A percentile compares a stretch with the other conserved stretches of the same genome.
phyloP scores from a whole-genome alignment of 2,888 invertebrate species.

The Pyrochroa serraticornis region DNA sequence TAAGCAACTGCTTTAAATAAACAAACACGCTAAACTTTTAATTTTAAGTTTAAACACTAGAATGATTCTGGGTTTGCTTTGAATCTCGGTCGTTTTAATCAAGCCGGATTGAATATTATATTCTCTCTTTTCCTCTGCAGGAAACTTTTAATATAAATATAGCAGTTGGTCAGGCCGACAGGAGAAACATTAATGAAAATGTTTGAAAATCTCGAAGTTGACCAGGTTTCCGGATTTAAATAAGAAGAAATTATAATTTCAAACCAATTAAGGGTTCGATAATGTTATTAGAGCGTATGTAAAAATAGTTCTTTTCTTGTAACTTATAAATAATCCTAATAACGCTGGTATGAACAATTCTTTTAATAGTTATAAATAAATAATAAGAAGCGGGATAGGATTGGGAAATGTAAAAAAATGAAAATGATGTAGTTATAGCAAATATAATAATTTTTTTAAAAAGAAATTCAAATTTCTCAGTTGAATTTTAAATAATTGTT shows the following conservation, averaged over 20 bases:
- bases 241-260: conserved; percentile 37
- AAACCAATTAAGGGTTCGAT: conserved; percentile 13
- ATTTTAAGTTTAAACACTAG: conserved; percentile 23
- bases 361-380: no score
- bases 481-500: no score
- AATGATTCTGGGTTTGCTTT: conserved; percentile 3
- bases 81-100: conserved; percentile 7
- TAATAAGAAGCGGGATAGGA: no score
- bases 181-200: conserved; percentile 43
- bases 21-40: conserved; percentile 10
- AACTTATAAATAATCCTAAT: no score
- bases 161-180: conserved; percentile 32
- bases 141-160: conserved; percentile 40
- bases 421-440: no score
- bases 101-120: conserved; percentile 35
- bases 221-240: conserved; percentile 37
- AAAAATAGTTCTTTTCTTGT: no score
- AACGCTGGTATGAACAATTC: no score
- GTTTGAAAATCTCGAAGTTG: conserved; percentile 37
- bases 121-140: conserved; percentile 26
- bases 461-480: no score
- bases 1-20: conserved; percentile 14
- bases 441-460: no score
- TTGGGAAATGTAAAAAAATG: no score
- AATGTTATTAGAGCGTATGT: no score